phyloP scores from a whole-genome alignment of 2,113 vertebrate genomes.

The Neogobius melanostomus region DNA sequence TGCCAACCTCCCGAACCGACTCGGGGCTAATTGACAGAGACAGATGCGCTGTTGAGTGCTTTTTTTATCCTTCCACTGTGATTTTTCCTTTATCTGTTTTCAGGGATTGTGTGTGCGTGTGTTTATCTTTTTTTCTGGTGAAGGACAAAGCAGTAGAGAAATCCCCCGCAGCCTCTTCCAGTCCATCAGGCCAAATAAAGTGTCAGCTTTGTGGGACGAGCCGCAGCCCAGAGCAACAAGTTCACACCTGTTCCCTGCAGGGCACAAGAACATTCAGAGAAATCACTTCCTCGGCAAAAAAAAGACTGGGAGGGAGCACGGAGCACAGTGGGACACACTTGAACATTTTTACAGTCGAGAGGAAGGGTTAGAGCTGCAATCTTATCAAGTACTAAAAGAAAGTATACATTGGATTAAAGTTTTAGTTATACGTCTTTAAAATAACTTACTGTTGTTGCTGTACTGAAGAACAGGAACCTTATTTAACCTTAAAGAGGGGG shows the following conservation, averaged over 20 bases:
- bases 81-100: slow-evolving; percentile 8
- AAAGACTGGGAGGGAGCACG: neutral
- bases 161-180: neutral
- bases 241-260: neutral
- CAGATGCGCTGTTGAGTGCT: neutral
- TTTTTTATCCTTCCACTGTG: neutral
- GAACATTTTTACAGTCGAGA: no score
- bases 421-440: no score
- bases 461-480: no score
- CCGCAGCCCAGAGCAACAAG: neutral
- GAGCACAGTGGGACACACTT: no score
- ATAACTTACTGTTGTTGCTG: no score
- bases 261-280: neutral
- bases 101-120: neutral
- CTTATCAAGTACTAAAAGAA: no score
- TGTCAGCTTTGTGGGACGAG: neutral
- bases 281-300: neutral
- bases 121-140: neutral
- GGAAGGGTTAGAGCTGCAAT: no score
- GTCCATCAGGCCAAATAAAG: neutral
- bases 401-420: no score
- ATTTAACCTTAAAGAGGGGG: no score
- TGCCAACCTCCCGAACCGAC: slow-evolving; percentile 3
- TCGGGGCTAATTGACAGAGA: slow-evolving; percentile 1
- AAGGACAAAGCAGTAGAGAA: slow-evolving; percentile 8